Percentiles rank a stretch among this genome's conserved stretches.
Evolutionary conservation across 64 coral and sea anemone species (phyloP).

Genomic region (Montipora efflorescens): DNA sequence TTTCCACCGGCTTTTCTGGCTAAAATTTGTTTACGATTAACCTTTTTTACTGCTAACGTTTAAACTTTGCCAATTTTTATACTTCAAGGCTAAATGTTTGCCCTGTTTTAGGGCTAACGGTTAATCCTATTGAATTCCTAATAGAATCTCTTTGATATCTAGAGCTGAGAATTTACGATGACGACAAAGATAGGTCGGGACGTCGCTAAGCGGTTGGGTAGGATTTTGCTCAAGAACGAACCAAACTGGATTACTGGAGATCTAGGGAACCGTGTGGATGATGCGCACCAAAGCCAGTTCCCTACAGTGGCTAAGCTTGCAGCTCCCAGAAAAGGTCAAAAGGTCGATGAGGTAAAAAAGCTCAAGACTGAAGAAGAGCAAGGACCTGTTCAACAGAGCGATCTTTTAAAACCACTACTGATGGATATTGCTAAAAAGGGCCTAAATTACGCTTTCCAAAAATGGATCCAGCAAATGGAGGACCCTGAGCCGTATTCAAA

Average conservation of each 20-base stretch:
- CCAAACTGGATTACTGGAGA: conserved; percentile 47
- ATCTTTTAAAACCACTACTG: conserved; percentile 19
- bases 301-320: not conserved
- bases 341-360: not conserved
- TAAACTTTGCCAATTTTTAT: conserved; percentile 13
- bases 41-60: not conserved
- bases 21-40: conserved; percentile 29
- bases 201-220: conserved; percentile 29
- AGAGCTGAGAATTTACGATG: conserved; percentile 47
- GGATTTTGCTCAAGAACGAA: conserved; percentile 24
- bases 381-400: conserved; percentile 38
- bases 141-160: conserved; percentile 42
- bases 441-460: conserved; percentile 39
- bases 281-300: conserved; percentile 2
- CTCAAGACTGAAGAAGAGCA: not conserved
- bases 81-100: not conserved
- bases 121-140: conserved; percentile 6
- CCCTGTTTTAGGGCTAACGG: conserved; percentile 37
- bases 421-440: not conserved
- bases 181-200: not conserved
- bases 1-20: conserved; percentile 18
- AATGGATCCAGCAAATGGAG: not conserved
- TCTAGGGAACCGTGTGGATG: conserved; percentile 21
- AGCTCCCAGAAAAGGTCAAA: not conserved
- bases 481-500: conserved; percentile 6